Percentiles rank a stretch among this genome's conserved stretches.
Evolutionary conservation across 2,797 vertebrate species (phyloP).

Genomic region (Dicrostonyx torquatus): DNA sequence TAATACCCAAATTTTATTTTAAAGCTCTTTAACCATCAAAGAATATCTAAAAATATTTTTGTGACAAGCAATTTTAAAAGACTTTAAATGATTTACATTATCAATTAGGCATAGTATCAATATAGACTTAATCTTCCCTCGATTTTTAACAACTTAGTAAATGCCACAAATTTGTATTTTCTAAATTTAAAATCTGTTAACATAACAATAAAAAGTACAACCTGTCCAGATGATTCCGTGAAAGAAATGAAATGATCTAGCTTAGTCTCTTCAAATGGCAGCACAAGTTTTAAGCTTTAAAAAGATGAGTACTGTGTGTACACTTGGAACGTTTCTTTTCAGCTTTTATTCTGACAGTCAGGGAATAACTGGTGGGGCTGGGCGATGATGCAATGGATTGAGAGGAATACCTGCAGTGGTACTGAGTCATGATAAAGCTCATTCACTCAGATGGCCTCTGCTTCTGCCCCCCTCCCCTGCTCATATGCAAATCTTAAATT

Average conservation of each 20-base stretch:
- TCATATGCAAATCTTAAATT: slow-evolving; percentile 16
- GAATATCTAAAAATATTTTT: background rate
- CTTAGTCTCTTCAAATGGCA: slow-evolving; percentile 41
- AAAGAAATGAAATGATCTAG: background rate
- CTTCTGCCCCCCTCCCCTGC: background rate
- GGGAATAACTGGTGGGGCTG: background rate
- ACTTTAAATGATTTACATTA: background rate
- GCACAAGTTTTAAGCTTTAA: background rate
- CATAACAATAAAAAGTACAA: slow-evolving; percentile 60
- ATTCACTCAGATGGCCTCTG: background rate
- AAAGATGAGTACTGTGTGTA: background rate
- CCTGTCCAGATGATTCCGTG: slow-evolving; percentile 66
- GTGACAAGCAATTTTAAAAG: slow-evolving; percentile 26
- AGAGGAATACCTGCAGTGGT: background rate
- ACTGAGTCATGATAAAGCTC: background rate
- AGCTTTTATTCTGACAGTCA: slow-evolving; percentile 59
- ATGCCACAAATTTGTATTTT: background rate
- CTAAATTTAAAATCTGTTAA: background rate
- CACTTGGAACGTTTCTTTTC: slow-evolving; percentile 45
- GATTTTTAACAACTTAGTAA: slow-evolving; percentile 4
- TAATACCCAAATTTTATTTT: background rate
- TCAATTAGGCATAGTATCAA: background rate
- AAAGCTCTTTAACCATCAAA: slow-evolving; percentile 23
- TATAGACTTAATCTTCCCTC: background rate
- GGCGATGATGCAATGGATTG: background rate